Evolutionary conservation across 2,888 invertebrate species (phyloP).

Genomic region (Rosalia funebris): DNA sequence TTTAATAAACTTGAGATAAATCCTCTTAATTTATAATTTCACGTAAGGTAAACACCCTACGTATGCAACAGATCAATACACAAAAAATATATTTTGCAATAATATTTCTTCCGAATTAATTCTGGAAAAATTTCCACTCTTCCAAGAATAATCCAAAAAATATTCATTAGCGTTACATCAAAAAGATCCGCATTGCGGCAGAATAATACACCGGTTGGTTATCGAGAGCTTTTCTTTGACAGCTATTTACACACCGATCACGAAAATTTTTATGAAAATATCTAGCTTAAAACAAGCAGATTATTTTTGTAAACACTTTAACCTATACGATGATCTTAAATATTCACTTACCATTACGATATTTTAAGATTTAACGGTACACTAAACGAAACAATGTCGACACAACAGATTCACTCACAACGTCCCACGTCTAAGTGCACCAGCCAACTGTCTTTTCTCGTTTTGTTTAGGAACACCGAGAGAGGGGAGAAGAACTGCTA

Average conservation of each 20-base stretch:
- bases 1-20: constrained; percentile 10
- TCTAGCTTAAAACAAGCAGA: constrained; percentile 19
- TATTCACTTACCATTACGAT: constrained; percentile 62
- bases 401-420: constrained; percentile 49
- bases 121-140: too few relatives aligned
- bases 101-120: background rate
- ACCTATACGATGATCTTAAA: constrained; percentile 51
- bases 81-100: constrained; percentile 5
- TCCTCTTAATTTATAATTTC: constrained; percentile 24
- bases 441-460: constrained; percentile 63
- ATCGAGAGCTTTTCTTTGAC: constrained; percentile 55
- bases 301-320: constrained; percentile 19
- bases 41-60: constrained; percentile 52
- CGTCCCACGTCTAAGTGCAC: constrained; percentile 57
- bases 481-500: constrained; percentile 54
- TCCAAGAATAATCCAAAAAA: constrained; percentile 4
- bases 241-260: constrained; percentile 52
- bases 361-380: constrained; percentile 59
- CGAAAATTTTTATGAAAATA: constrained; percentile 44
- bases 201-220: constrained; percentile 57
- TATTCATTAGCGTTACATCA: constrained; percentile 25
- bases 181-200: constrained; percentile 61
- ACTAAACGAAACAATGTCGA: constrained; percentile 56
- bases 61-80: constrained; percentile 55
- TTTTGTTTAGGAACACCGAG: constrained; percentile 59